Evolutionary conservation across 2,888 invertebrate genomes (phyloP).

Genomic region (Leptinotarsa peninsularis): DNA sequence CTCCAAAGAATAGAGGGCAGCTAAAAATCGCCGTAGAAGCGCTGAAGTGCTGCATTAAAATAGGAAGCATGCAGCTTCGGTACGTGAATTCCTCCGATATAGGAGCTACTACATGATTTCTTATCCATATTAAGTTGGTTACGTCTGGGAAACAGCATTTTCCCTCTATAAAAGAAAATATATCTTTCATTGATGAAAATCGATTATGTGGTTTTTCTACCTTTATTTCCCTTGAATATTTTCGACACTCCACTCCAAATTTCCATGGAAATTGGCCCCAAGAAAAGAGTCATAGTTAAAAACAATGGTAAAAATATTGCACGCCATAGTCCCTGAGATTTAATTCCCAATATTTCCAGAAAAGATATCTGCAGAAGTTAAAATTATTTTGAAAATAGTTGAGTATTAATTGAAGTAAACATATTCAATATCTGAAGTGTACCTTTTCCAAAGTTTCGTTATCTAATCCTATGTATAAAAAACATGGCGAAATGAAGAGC

Average conservation of each 20-base stretch:
- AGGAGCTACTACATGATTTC: conserved; percentile 92
- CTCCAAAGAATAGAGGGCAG: conserved; percentile 92
- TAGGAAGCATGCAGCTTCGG: conserved; percentile 93
- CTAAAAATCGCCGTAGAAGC: conserved; percentile 82
- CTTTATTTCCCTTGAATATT: conserved; percentile 73
- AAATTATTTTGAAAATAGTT: not conserved
- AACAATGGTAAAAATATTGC: conserved; percentile 81
- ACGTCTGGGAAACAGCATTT: conserved; percentile 75
- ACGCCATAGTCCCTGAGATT: conserved; percentile 77
- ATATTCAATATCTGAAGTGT: conserved; percentile 39
- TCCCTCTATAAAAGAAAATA: conserved; percentile 55
- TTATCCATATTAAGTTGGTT: conserved; percentile 83
- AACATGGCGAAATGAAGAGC: conserved; percentile 82
- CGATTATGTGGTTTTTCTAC: conserved; percentile 11
- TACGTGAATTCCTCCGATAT: conserved; percentile 96
- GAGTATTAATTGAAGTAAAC: no score
- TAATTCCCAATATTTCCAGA: conserved; percentile 80
- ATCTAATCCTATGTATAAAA: conserved; percentile 79
- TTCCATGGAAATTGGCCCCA: conserved; percentile 86
- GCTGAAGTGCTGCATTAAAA: conserved; percentile 84
- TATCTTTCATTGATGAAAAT: not conserved
- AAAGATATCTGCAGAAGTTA: conserved; percentile 70
- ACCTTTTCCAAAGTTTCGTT: conserved; percentile 73
- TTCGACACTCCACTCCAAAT: conserved; percentile 76
- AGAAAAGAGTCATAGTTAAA: conserved; percentile 83